Conservation (phyloP, 2,888 invertebrate species). For the Drosophila basisetae region DNA sequence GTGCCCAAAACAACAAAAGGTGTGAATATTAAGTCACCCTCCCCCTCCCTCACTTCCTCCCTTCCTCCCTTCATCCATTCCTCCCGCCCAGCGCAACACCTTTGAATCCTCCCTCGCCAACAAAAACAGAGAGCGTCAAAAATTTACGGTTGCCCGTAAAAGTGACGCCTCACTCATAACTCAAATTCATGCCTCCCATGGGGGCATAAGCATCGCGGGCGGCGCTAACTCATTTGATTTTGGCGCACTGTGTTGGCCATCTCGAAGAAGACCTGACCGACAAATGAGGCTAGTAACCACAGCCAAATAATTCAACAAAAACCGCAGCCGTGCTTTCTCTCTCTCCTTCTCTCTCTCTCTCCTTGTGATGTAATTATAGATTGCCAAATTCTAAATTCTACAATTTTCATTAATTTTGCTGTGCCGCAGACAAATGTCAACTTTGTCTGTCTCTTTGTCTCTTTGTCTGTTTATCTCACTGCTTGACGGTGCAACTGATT, state of each 20-base stretch:
- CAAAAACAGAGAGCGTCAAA: slow-evolving; percentile 42
- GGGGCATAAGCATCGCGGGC: slow-evolving; percentile 46
- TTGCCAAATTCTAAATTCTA: slow-evolving; percentile 73
- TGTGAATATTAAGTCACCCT: slow-evolving; percentile 74
- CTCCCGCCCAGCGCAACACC: not conserved
- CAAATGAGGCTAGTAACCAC: slow-evolving; percentile 80
- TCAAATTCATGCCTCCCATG: slow-evolving; percentile 78
- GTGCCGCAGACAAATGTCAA: slow-evolving; percentile 53
- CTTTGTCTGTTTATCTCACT: slow-evolving; percentile 5
- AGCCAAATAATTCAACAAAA: slow-evolving; percentile 74
- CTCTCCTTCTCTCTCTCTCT: slow-evolving; percentile 1
- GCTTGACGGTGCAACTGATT: slow-evolving; percentile 57
- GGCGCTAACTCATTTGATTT: slow-evolving; percentile 74
- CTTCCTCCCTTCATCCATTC: not conserved
- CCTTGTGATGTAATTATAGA: slow-evolving; percentile 80
- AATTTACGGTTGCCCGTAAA: slow-evolving; percentile 76
- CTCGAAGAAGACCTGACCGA: slow-evolving; percentile 39
- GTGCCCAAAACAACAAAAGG: slow-evolving; percentile 60
- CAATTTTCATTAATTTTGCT: slow-evolving; percentile 81
- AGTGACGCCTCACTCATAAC: slow-evolving; percentile 74
- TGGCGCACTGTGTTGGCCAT: slow-evolving; percentile 19
- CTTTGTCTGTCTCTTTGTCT: slow-evolving; percentile 9
- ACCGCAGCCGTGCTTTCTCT: slow-evolving; percentile 21
- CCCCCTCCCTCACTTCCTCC: not conserved
- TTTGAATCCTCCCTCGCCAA: not conserved